phyloP scores from a whole-genome alignment of 2,113 vertebrate species.

The Epinephelus moara region DNA sequence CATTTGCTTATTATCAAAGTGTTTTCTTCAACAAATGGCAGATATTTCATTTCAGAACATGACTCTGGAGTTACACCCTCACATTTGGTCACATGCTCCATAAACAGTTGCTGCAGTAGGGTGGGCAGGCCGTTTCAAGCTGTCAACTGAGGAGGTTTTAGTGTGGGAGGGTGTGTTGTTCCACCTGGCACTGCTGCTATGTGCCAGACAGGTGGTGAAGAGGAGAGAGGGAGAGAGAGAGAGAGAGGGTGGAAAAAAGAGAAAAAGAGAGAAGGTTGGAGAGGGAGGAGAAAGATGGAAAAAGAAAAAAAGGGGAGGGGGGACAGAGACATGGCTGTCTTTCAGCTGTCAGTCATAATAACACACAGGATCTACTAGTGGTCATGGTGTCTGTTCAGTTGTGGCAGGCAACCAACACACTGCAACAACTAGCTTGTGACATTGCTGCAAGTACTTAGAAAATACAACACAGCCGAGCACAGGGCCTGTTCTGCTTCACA shows the following conservation, averaged over 20 bases:
- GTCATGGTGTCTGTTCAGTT: conserved; percentile 30
- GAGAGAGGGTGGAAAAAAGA: conserved; percentile 19
- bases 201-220: conserved; percentile 81
- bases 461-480: background rate
- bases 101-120: conserved; percentile 69
- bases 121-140: conserved; percentile 63
- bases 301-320: background rate
- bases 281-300: background rate
- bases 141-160: conserved; percentile 67
- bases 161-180: conserved; percentile 67
- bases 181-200: conserved; percentile 78
- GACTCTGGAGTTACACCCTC: conserved; percentile 56
- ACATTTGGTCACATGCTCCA: conserved; percentile 64
- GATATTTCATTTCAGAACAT: conserved; percentile 21
- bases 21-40: background rate
- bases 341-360: conserved; percentile 56
- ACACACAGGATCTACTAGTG: conserved; percentile 32
- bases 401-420: conserved; percentile 25
- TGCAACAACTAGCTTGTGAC: conserved; percentile 17
- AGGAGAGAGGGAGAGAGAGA: conserved; percentile 27
- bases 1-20: background rate
- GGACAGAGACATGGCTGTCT: conserved; percentile 28
- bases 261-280: background rate
- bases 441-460: background rate
- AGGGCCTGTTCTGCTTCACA: background rate